Conservation (phyloP, 2,797 vertebrate genomes). For the Danio jaintianensis region DNA sequence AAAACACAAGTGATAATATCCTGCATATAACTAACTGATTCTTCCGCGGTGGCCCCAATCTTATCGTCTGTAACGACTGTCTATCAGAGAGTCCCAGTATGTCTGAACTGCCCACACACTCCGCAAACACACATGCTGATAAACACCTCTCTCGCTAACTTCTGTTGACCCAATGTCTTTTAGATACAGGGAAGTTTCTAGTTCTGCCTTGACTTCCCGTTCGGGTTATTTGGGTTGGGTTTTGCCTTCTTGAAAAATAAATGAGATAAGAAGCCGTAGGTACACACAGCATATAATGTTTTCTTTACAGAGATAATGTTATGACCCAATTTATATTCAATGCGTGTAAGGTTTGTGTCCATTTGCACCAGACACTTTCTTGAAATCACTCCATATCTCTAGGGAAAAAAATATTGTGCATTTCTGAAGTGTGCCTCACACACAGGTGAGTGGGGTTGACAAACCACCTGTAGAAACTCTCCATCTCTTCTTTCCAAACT, state of each 20-base stretch:
- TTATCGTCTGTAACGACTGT: constrained; percentile 52
- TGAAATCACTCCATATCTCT: no score
- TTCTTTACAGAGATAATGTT: constrained; percentile 22
- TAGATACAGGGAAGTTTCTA: constrained; percentile 51
- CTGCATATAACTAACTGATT: constrained; percentile 56
- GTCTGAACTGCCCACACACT: constrained; percentile 52
- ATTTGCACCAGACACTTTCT: no score
- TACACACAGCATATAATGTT: constrained; percentile 32
- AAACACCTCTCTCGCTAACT: constrained; percentile 40
- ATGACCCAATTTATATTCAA: constrained; percentile 14
- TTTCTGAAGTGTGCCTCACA: no score
- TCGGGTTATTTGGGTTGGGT: constrained; percentile 48
- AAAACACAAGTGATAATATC: constrained; percentile 56
- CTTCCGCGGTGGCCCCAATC: constrained; percentile 49
- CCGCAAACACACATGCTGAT: constrained; percentile 59
- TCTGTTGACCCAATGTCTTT: constrained; percentile 53
- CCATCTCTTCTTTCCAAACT: no score
- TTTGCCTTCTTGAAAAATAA: constrained; percentile 56
- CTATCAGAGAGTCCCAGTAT: constrained; percentile 47
- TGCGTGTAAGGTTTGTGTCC: neutral
- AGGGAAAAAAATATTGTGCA: no score
- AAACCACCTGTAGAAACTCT: no score
- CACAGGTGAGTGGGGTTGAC: no score
- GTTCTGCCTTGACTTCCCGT: constrained; percentile 39
- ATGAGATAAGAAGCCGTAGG: constrained; percentile 53